phyloP scores from a whole-genome alignment of 2,797 vertebrate species.

The Squalus acanthias region DNA sequence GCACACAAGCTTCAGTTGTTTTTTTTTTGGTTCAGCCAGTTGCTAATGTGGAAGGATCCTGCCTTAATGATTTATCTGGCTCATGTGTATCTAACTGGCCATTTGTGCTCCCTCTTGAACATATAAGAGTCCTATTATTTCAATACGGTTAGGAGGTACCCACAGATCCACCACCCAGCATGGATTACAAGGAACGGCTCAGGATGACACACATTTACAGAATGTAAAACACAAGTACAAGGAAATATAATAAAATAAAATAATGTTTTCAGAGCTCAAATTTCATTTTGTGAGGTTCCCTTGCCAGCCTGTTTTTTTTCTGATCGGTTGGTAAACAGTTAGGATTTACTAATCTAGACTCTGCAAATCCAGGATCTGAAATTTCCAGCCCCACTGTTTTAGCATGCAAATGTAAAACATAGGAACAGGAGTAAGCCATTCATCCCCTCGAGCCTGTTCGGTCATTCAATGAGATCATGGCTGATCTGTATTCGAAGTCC shows the following conservation, averaged over 20 bases:
- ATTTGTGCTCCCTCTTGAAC: constrained; percentile 2
- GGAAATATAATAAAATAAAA: background rate
- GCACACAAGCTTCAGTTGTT: background rate
- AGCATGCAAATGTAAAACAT: background rate
- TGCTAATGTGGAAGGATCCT: constrained; percentile 17
- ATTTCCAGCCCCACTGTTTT: background rate
- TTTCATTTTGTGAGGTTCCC: background rate
- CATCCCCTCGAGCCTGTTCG: background rate
- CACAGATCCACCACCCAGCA: background rate
- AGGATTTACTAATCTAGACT: background rate
- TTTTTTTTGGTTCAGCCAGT: constrained; percentile 23
- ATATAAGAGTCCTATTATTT: constrained; percentile 2
- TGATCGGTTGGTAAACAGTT: background rate
- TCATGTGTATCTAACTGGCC: background rate
- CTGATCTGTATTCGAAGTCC: background rate
- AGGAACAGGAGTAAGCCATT: background rate
- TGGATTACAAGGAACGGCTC: constrained; percentile 13
- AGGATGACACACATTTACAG: background rate
- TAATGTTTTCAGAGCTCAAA: constrained; percentile 19
- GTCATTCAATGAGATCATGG: background rate
- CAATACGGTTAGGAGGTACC: background rate
- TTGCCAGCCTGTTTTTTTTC: background rate
- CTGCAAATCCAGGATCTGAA: background rate
- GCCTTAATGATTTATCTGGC: constrained; percentile 7
- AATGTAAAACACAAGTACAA: constrained; percentile 4